Evolutionary conservation across 1,140 invertebrate genomes (phyloP).

Genomic region (Dryas iulia): DNA sequence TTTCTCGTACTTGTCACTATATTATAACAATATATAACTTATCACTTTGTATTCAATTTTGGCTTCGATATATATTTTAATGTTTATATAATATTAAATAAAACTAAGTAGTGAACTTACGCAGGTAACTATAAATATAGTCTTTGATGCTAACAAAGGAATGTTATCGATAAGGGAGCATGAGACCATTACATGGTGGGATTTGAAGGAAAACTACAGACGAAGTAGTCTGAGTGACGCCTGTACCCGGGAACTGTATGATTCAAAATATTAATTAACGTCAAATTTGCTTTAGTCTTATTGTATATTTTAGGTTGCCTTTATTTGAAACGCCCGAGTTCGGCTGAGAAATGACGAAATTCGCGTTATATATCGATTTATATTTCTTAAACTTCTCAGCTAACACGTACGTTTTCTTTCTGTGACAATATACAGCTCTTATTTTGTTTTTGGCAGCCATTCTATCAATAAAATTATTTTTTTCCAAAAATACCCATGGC

Average conservation of each 20-base stretch:
- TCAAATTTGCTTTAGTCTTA: slow-evolving; percentile 60
- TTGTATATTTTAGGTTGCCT: slow-evolving; percentile 69
- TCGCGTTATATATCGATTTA: slow-evolving; percentile 62
- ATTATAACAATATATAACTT: slow-evolving; percentile 38
- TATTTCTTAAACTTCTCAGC: slow-evolving; percentile 69
- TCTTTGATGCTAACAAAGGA: slow-evolving; percentile 53
- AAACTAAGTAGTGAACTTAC: slow-evolving; percentile 50
- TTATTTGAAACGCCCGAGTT: slow-evolving; percentile 43
- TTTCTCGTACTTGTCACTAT: slow-evolving; percentile 30
- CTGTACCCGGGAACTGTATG: slow-evolving; percentile 3
- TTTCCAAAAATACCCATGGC: slow-evolving; percentile 75
- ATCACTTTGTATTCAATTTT: slow-evolving; percentile 65
- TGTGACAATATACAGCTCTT: slow-evolving; percentile 63
- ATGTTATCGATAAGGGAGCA: slow-evolving; percentile 43
- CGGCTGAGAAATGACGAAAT: slow-evolving; percentile 67
- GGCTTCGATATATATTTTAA: slow-evolving; percentile 52
- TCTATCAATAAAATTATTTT: slow-evolving; percentile 72
- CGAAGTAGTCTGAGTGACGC: neutral
- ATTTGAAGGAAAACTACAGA: slow-evolving; percentile 32
- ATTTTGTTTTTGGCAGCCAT: slow-evolving; percentile 67
- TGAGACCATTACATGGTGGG: slow-evolving; percentile 62
- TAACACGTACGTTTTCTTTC: slow-evolving; percentile 63
- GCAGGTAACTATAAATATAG: slow-evolving; percentile 59
- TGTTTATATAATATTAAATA: slow-evolving; percentile 24
- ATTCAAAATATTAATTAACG: neutral